Evolutionary conservation across 2,113 vertebrate genomes (phyloP), one percentile per base, ranked within the genome.

Genomic region (Ia io): DNA sequence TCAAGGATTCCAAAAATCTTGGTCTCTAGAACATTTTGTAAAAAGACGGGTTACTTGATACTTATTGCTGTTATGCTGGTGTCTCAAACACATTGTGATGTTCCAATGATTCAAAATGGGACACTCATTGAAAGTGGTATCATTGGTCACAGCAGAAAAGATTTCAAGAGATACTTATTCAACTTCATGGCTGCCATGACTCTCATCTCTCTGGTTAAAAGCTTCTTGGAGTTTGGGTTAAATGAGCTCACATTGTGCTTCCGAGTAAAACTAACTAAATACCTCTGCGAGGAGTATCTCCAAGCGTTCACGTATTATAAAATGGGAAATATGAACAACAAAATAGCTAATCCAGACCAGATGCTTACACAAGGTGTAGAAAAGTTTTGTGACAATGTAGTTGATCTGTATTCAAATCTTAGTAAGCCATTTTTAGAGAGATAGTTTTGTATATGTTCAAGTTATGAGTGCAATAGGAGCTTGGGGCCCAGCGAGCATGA

Each of bases 61-160:
- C 97, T 99, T 61, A 99, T 99, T 93, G 99, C 99, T 61, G 97
- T 98, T 88, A 99, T 99, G 99, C 98, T 99, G 97, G 98, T 99
- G 74, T 96, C 99, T 90, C 98, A 99, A 94, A 99, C 99, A 4
- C 99, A 99, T 71, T 99, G 99, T 98, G 99, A 99, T 61, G 99
- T 99, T 79, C 99, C 99, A 99, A 99, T 99, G 99, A 99, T 99
- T 98, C 99, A 99, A 90, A 99, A 99, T 86, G 99, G 99, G 84
- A 99, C 99, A 80, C 99, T 99, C 98, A 99, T 99, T 96, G 99
- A 99, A 99, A 99, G 99, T 99, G 99, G 99, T 95, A 99, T 99
- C 98, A 99, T 99, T 97, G 99, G 99, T 95, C 99, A 99, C 96
- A 99, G 98, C 49, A 99, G 98, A 84, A 99, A 99, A 98, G 99